phyloP scores from a whole-genome alignment of 2,113 vertebrate species.

The Ceyx margarethae region DNA sequence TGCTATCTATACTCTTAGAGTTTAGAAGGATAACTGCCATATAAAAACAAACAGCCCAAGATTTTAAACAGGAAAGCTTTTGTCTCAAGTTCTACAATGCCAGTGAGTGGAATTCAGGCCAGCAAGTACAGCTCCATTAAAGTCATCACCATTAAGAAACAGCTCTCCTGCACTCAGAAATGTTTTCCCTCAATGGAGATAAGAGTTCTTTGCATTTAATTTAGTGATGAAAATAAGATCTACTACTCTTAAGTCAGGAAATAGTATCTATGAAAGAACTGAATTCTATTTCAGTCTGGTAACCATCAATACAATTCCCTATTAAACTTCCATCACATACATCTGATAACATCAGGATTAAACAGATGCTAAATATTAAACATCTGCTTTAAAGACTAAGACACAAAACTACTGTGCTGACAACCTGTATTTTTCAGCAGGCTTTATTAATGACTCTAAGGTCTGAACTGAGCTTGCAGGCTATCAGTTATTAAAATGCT shows the following conservation, averaged over 20 bases:
- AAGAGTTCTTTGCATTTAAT: background rate
- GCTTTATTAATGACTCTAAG: background rate
- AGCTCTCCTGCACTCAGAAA: background rate
- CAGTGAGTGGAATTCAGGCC: background rate
- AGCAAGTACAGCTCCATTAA: background rate
- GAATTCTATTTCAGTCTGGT: background rate
- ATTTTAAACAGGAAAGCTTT: background rate
- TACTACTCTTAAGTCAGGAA: background rate
- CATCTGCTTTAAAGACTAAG: background rate
- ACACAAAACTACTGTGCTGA: background rate
- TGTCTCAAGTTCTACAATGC: background rate
- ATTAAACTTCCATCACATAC: background rate
- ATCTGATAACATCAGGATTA: background rate
- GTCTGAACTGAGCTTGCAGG: background rate
- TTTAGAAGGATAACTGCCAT: background rate
- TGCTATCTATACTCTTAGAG: background rate
- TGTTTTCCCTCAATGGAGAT: background rate
- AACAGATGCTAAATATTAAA: background rate
- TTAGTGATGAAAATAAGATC: background rate
- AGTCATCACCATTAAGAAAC: background rate
- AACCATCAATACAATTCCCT: background rate
- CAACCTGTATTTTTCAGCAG: background rate
- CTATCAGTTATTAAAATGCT: background rate
- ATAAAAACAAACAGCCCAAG: background rate
- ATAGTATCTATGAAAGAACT: background rate